A percentile compares a stretch with the other conserved stretches of the same genome.
These are phyloP conservation scores for Clarias fuscus DNA, from an alignment of 2,797 vertebrate genomes.

Conservation along the genomic window DNA sequence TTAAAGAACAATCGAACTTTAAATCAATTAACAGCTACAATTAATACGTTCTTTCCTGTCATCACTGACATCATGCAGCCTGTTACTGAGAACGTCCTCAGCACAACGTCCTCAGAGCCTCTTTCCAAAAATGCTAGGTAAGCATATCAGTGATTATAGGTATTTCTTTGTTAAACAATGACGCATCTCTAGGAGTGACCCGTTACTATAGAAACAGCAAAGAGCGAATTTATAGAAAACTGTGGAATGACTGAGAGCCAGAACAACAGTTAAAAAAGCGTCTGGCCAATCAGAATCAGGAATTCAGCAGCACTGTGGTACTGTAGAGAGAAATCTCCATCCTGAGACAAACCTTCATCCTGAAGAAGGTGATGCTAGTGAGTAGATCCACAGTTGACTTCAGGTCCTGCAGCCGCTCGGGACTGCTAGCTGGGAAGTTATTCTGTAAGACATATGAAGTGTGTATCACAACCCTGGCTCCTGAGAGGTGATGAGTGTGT, in stretches of 20 bases:
- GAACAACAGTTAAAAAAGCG: background rate
- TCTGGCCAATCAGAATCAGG: background rate
- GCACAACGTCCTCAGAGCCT: background rate
- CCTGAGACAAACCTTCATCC: slow-evolving; percentile 79
- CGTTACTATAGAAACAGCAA: background rate
- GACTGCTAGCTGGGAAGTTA: slow-evolving; percentile 87
- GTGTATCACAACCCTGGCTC: background rate
- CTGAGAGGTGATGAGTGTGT: background rate
- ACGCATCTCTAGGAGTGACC: background rate
- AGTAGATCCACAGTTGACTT: slow-evolving; percentile 88
- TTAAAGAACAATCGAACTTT: background rate
- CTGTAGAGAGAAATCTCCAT: background rate
- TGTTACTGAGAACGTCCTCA: background rate
- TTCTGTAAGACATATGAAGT: slow-evolving; percentile 69
- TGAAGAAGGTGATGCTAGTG: slow-evolving; percentile 89
- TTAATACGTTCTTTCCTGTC: background rate
- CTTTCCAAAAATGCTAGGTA: background rate
- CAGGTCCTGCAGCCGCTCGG: slow-evolving; percentile 83
- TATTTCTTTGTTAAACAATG: background rate
- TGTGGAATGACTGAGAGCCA: background rate
- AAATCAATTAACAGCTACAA: background rate
- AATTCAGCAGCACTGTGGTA: background rate
- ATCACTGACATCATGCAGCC: background rate
- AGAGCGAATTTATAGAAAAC: background rate
- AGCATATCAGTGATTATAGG: background rate